These are phyloP conservation scores for Cercopithecus mona DNA, from an alignment of 2,113 vertebrate genomes.

Conservation along the genomic window DNA sequence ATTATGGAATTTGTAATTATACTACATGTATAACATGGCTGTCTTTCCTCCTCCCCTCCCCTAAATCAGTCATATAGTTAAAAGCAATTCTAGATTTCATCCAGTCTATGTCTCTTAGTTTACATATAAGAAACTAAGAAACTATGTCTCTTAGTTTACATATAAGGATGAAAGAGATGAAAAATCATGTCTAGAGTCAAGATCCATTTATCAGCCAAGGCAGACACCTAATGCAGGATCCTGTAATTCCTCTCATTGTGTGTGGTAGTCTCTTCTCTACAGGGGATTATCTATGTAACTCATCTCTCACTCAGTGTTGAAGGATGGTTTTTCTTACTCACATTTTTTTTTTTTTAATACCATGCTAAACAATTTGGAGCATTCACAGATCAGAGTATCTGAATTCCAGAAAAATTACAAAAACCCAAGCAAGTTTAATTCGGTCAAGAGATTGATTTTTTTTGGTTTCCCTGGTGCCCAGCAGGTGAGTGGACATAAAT, in stretches of 20 bases:
- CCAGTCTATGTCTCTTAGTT: not conserved
- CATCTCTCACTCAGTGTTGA: not conserved
- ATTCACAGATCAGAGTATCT: not conserved
- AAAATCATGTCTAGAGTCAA: not conserved
- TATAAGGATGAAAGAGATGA: not conserved
- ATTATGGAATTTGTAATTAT: not conserved
- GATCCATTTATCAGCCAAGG: not conserved
- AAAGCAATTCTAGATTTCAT: conserved; percentile 3
- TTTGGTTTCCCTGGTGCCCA: not conserved
- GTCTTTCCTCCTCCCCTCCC: not conserved
- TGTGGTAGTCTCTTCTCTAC: not conserved
- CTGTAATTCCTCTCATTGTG: not conserved
- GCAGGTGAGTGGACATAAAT: not conserved
- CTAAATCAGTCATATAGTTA: not conserved
- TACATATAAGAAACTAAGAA: not conserved
- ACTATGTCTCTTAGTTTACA: conserved; percentile 15
- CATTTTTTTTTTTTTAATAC: conserved; percentile 32
- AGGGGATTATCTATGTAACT: conserved; percentile 23
- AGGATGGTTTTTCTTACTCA: not conserved
- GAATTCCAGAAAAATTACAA: conserved; percentile 43
- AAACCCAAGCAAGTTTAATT: conserved; percentile 47
- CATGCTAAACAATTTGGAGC: not conserved
- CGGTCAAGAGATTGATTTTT: not conserved
- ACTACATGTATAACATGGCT: not conserved
- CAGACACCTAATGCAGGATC: not conserved